Evolutionary conservation across 2,113 vertebrate species (phyloP), one percentile per base, ranked within the genome.

Genomic region (Perca fluviatilis): DNA sequence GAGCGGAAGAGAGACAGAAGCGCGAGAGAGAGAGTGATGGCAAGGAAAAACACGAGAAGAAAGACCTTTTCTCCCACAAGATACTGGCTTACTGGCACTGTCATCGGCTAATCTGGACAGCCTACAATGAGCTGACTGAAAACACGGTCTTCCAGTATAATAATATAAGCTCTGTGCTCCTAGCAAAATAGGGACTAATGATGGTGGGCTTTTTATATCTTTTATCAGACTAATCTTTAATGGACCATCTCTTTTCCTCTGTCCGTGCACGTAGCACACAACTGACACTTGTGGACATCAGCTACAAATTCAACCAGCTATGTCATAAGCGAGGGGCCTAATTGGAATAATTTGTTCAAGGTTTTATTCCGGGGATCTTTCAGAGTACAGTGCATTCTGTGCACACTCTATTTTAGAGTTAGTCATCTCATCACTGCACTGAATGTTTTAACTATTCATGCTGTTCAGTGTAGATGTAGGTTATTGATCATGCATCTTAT

Each of bases 331-430:
- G 57, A 85, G 47, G 11, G 11, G 49, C 16, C 74, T 86, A 88
- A 90, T 79, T 87, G 83, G 69, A 79, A 89, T 86, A 80, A 92
- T 92, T 91, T 87, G 33, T 67, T 53, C 78, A 46, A 36, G 15
- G 40, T 87, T 87, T 83, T 81, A 70, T 87, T 89, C 21, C 56
- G 67, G 58, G 74, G 67, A 68, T 79, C 46, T 67, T 73, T 68
- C 25, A 18, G 36, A 65, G 62, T 21, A 53, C 12, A 57, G 43
- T 40, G 3, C 57, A 50, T 88, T 79, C 69, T 62, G 58, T 30
- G 25, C 63, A 63, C 21, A 47, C 70, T 14, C 70, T 14, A 72
- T 67, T 83, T 85, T 27, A 6, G 15, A 16, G 16, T 49, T 25
- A 33, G 18, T 61, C 15, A 23, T 79, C 73, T 80, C 60, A 64